Percentiles rank a stretch among this genome's conserved stretches.
Evolutionary conservation across 1,140 invertebrate species (phyloP).

Genomic region (Hyles vespertilio): DNA sequence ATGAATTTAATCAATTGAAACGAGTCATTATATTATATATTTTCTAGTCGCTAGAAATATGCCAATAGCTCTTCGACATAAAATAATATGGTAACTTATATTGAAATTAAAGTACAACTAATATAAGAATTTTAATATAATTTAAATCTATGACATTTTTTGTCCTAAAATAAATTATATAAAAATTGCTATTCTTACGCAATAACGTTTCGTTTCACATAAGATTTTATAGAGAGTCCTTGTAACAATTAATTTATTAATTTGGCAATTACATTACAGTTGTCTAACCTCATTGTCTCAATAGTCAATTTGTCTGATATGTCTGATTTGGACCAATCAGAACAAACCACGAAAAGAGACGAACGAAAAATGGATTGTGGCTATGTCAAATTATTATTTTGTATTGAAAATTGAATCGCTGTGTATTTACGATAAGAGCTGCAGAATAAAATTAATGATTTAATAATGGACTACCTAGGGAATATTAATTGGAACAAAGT

Average conservation of each 20-base stretch:
- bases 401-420: constrained; percentile 53
- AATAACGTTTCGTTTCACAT: too few species aligned
- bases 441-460: constrained; percentile 41
- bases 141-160: too few species aligned
- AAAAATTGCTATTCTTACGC: not conserved
- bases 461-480: constrained; percentile 65
- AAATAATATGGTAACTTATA: too few species aligned
- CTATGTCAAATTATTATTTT: constrained; percentile 70
- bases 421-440: constrained; percentile 45
- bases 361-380: constrained; percentile 63
- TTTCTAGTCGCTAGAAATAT: too few species aligned
- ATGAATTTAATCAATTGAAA: too few species aligned
- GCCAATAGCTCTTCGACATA: too few species aligned
- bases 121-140: too few species aligned
- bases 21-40: too few species aligned
- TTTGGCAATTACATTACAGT: constrained; percentile 2
- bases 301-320: too few species aligned
- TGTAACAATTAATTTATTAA: not conserved
- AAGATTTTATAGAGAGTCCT: too few species aligned
- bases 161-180: too few species aligned
- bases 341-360: constrained; percentile 72
- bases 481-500: constrained; percentile 73
- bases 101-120: too few species aligned
- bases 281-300: constrained; percentile 15
- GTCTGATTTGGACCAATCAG: constrained; percentile 71